Percentiles rank a stretch among this genome's conserved stretches.
phyloP scores from a whole-genome alignment of 2,113 vertebrate genomes.

The Pluvianellus socialis region DNA sequence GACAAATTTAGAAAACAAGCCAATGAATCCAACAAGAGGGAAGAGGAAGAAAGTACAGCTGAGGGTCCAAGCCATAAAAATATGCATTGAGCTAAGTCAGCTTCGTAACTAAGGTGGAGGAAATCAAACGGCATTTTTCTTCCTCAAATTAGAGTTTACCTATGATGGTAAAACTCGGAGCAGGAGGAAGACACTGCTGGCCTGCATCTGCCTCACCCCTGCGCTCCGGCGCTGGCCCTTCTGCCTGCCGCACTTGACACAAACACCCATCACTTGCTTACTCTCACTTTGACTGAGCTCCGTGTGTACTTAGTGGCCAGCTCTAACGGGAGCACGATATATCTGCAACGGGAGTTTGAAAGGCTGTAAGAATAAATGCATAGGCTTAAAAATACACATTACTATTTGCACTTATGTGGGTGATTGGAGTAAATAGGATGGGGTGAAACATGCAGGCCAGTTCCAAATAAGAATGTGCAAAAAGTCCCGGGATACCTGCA shows the following conservation, averaged over 20 bases:
- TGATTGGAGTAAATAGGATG: background rate
- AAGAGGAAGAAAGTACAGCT: background rate
- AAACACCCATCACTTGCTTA: background rate
- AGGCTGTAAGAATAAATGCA: background rate
- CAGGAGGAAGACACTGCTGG: background rate
- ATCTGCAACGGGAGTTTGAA: background rate
- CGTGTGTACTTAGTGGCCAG: background rate
- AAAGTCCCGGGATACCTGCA: background rate
- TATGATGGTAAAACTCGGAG: background rate
- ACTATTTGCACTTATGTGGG: background rate
- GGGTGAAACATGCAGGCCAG: background rate
- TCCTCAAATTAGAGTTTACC: background rate
- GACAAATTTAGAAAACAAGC: background rate
- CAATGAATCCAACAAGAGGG: background rate
- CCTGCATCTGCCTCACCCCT: background rate
- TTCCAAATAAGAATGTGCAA: background rate
- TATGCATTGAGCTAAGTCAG: background rate
- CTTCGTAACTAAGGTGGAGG: background rate
- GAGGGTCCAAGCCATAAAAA: background rate
- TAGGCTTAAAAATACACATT: background rate
- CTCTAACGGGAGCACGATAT: background rate
- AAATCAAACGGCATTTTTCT: background rate
- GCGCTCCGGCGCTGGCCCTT: background rate
- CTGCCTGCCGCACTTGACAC: background rate
- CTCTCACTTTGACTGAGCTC: background rate